phyloP scores from a whole-genome alignment of 2,113 vertebrate genomes.

The Suncus etruscus region DNA sequence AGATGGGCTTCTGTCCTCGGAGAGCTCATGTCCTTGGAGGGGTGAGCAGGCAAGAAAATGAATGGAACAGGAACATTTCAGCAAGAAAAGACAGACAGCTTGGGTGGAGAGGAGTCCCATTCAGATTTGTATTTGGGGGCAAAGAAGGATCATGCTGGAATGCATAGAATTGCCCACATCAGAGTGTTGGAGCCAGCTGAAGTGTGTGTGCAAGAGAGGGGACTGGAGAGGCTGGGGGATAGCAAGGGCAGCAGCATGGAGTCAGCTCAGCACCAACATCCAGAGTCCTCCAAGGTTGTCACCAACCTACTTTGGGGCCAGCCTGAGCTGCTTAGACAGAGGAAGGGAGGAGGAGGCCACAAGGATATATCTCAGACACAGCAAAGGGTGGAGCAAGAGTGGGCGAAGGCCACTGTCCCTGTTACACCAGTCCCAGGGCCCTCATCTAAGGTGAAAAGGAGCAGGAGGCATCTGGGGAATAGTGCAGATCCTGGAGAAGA shows the following conservation, averaged over 20 bases:
- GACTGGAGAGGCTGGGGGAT: background rate
- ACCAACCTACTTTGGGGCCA: background rate
- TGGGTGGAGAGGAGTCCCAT: background rate
- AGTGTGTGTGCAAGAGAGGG: background rate
- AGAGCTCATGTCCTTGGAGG: background rate
- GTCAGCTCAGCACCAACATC: background rate
- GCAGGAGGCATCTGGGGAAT: too few species aligned
- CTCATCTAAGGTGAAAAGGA: too few species aligned
- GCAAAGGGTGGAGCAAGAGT: background rate
- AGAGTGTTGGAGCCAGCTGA: background rate
- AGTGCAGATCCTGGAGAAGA: too few species aligned
- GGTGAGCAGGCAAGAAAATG: background rate
- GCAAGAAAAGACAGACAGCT: background rate
- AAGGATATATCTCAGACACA: too few species aligned
- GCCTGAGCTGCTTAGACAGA: background rate
- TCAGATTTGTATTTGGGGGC: background rate
- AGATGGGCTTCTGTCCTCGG: background rate
- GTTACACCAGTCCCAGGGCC: too few species aligned
- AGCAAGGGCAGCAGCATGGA: background rate
- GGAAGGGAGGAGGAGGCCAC: background rate
- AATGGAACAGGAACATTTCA: background rate
- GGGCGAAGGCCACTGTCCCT: too few species aligned
- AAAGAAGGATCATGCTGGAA: background rate
- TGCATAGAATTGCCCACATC: background rate
- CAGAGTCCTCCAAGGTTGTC: background rate